Percentiles rank a stretch among this genome's conserved stretches.
Evolutionary conservation across 2,797 vertebrate species (phyloP).

Genomic region (Phalanger gymnotis): DNA sequence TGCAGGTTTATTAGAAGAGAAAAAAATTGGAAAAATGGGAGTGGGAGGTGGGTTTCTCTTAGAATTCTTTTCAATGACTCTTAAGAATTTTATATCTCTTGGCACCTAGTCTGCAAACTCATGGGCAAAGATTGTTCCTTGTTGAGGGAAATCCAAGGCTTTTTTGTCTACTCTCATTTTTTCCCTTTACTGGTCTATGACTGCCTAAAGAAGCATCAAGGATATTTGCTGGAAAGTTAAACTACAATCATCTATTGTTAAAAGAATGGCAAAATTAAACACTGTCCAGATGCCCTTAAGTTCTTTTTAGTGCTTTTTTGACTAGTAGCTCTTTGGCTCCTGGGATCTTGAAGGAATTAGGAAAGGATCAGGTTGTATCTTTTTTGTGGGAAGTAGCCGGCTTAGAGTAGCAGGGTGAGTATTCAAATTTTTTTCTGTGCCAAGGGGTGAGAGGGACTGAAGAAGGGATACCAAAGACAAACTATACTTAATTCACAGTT

Average conservation of each 20-base stretch:
- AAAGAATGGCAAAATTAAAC: not conserved
- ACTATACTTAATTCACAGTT: not conserved
- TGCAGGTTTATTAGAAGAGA: too few relatives aligned
- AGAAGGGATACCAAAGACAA: conserved; percentile 43
- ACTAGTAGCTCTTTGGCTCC: conserved; percentile 9
- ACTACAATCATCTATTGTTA: not conserved
- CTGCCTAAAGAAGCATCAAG: not conserved
- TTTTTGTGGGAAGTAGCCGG: not conserved
- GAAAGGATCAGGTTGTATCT: conserved; percentile 18
- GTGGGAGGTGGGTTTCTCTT: not conserved
- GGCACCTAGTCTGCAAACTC: not conserved
- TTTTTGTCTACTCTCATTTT: not conserved
- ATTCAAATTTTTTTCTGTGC: not conserved
- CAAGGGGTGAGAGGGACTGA: not conserved
- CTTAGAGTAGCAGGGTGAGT: conserved; percentile 2
- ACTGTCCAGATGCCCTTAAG: not conserved
- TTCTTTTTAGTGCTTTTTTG: conserved; percentile 43
- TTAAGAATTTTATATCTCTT: not conserved
- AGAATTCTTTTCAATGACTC: not conserved
- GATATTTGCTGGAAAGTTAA: not conserved
- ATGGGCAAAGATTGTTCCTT: not conserved
- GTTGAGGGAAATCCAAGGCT: not conserved
- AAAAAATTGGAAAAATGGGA: too few relatives aligned
- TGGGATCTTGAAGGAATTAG: conserved; percentile 6
- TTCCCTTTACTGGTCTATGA: not conserved